These are phyloP conservation scores for Heliconius congener DNA, from an alignment of 1,140 invertebrate genomes.

Conservation along the genomic window DNA sequence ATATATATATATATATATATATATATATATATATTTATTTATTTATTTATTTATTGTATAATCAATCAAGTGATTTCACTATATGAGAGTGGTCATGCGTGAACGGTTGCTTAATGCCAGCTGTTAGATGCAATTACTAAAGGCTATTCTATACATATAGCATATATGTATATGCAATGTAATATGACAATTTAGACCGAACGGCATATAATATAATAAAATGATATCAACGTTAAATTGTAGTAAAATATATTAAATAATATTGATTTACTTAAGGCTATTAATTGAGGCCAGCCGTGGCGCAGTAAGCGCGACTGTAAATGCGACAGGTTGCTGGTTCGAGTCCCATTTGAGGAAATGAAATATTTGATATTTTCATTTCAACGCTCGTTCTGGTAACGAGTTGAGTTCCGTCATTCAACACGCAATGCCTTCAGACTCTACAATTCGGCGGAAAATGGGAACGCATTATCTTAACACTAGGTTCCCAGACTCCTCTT, in stretches of 20 bases:
- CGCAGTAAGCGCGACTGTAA: background rate
- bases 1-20: too few relatives aligned
- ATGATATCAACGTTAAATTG: too few relatives aligned
- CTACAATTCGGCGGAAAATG: background rate
- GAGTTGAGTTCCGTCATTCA: background rate
- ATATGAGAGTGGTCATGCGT: conserved; percentile 19
- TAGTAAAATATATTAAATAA: too few relatives aligned
- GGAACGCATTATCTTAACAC: background rate
- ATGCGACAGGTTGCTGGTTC: background rate
- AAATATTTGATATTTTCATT: background rate
- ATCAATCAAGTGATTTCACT: background rate
- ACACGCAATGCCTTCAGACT: background rate
- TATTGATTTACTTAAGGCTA: too few relatives aligned
- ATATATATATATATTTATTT: too few relatives aligned
- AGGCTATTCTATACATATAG: background rate
- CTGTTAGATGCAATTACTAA: conserved; percentile 7
- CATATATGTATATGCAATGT: too few relatives aligned
- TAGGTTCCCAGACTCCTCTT: background rate
- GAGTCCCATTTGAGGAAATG: background rate
- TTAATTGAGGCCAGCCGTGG: too few relatives aligned
- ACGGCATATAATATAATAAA: too few relatives aligned
- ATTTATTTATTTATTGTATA: too few relatives aligned
- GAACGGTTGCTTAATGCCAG: conserved; percentile 5
- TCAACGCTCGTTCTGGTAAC: too few relatives aligned
- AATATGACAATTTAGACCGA: too few relatives aligned